Base-by-base conservation (phyloP, 2,113 vertebrate genomes). In the Chelonoidis abingdonii region DNA sequence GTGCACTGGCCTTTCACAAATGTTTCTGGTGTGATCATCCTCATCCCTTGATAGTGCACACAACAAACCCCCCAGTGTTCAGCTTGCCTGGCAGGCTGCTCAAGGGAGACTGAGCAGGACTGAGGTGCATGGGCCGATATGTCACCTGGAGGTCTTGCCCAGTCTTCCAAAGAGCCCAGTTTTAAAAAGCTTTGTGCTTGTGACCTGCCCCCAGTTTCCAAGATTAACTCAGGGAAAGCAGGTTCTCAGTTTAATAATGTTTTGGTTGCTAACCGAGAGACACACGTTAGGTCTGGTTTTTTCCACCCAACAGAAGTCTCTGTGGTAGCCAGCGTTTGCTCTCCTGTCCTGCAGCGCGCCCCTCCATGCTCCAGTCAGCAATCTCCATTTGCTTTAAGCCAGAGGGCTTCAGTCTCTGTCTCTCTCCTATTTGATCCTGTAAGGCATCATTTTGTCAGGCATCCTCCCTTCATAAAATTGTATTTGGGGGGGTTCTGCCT, bases 81-180 rank as follows among this genome's bases (percentile, higher is more conserved):
- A 17, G 47, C 19, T 41, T 25, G 19, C 44, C 24, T 44, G 38
- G 38, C 75, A 27, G 41, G 6, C 75, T 62, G 38, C 21, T 8
- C 25, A 78, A 80, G 41, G 88, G 92, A 50, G 78, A 76, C 49
- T 44, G 80, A 22, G 31, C 44, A 84, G 49, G 54, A 27, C 24
- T 76, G 72, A 25, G 41, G 24, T 25, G 38, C 0, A 0, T 0
- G 21, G 22, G 38, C 3, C 2, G 27, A 7, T 1, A 38, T 49
- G 85, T 86, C 85, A 57, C 35, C 25, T 89, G 84, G 11, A 65
- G 49, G 31, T 50, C 25, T 62, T 2, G 8, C 3, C 31, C 59
- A 0, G 21, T 25, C 2, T 14, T 79, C 38, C 53, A 87, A 41
- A 86, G n/a, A 83, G 38, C 2, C 0, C 53, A 89, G 72, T 44